Evolutionary conservation across 2,113 vertebrate species (phyloP), one percentile per base, ranked within the genome.

Genomic region (Serranochromis macrocephalus): DNA sequence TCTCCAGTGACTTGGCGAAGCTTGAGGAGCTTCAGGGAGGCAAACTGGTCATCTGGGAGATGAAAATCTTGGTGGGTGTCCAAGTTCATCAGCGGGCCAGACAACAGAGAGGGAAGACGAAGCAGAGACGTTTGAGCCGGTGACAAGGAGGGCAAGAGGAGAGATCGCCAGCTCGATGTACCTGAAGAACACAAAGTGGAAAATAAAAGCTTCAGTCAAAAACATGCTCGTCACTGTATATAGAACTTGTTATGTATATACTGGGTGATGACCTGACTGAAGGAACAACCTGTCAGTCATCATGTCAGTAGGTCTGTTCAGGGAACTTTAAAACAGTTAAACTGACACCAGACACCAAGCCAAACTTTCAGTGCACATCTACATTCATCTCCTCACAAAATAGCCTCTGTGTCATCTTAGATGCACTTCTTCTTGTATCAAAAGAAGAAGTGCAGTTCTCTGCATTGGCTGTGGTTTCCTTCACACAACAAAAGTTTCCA

Each of bases 11-110:
- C 91, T 19, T 88, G 87, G 2, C 85, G 83, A 3, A 96, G 94
- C 80, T 95, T 96, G 63, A 84, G 90, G 9, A 96, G 90, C 86
- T 96, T 95, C 9, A 96, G 84, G 11, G 90, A 93, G 1, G 93
- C 94, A 21, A 95, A 96, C 84, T 94, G 93, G 17, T 95, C 94
- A 7, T 96, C 94, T 1, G 95, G 95, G 57, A 96, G 93, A 58
- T 95, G 92, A 47, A 96, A 96, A 53, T 96, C 95, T 36, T 87
- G 94, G 2, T 68, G 79, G 4, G 89, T 9, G 36, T 95, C 90
- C 7, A 89, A 83, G 54, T 29, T 81, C 13, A 16, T 26, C 63
- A 86, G 71, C 0, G 11, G 19, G 82, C 13, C 14, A 1, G 79
- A 16, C 16, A 29, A 58, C 29, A 68, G 75, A 38, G 81, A 51